These are phyloP conservation scores for Gonatopus flavifemur DNA, from an alignment of 1,140 invertebrate species.

Conservation along the genomic window DNA sequence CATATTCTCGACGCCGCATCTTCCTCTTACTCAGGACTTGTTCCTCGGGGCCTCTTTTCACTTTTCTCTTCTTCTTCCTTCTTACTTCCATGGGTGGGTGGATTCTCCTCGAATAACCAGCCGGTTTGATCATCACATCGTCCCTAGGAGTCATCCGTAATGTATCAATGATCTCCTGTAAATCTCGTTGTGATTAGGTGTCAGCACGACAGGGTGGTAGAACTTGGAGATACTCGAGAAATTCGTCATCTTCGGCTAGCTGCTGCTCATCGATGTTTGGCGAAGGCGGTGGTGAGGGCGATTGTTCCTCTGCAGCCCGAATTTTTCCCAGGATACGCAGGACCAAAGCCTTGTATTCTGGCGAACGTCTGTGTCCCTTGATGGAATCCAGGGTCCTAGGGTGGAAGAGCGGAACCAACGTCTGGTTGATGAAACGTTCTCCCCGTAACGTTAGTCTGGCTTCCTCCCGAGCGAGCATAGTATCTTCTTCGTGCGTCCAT, in stretches of 20 bases:
- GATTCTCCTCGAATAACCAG: not conserved
- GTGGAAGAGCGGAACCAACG: not conserved
- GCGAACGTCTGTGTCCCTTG: not conserved
- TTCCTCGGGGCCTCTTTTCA: no score
- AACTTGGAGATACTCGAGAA: no score
- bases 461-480: slow-evolving; percentile 12
- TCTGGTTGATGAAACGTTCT: slow-evolving; percentile 10
- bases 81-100: not conserved
- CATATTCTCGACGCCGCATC: not conserved
- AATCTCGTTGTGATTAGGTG: no score
- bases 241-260: no score
- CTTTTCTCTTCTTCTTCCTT: no score
- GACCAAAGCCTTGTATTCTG: not conserved
- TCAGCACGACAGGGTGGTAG: no score
- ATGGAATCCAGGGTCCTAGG: not conserved
- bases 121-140: not conserved
- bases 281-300: no score
- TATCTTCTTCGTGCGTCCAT: slow-evolving; percentile 15
- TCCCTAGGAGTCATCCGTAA: no score
- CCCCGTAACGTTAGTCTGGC: not conserved
- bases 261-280: no score
- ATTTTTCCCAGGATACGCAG: not conserved
- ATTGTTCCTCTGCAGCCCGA: not conserved
- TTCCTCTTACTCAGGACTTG: not conserved
- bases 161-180: no score